These are phyloP conservation scores for Cephus runcator DNA, from an alignment of 2,888 invertebrate genomes.

Conservation along the genomic window DNA sequence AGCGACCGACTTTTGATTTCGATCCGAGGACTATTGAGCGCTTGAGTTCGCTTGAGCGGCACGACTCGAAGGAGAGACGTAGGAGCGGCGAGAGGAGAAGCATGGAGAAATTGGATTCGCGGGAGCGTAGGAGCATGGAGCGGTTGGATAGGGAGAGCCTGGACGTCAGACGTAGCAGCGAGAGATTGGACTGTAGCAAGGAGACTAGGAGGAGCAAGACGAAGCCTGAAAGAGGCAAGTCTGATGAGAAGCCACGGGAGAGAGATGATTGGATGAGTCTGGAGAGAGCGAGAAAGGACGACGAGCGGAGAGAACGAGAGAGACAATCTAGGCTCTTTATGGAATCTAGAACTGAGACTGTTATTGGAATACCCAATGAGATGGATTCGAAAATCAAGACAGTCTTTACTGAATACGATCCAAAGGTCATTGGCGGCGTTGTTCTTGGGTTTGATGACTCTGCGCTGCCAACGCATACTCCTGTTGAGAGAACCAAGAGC, in stretches of 20 bases:
- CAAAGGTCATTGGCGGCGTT: conserved; percentile 68
- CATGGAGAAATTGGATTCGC: conserved; percentile 41
- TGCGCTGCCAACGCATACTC: conserved; percentile 67
- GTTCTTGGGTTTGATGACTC: conserved; percentile 58
- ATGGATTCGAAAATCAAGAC: conserved; percentile 61
- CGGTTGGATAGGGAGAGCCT: conserved; percentile 41
- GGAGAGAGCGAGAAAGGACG: conserved; percentile 57
- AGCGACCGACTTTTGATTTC: conserved; percentile 52
- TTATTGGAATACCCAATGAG: conserved; percentile 46
- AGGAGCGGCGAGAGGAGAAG: conserved; percentile 37
- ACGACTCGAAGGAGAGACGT: conserved; percentile 31
- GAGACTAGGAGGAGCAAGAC: conserved; percentile 31
- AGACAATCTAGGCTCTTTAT: conserved; percentile 46
- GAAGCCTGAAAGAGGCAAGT: conserved; percentile 33
- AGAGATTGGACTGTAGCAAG: conserved; percentile 15
- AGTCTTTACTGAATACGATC: conserved; percentile 74
- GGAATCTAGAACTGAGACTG: conserved; percentile 51
- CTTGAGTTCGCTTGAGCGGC: conserved; percentile 44
- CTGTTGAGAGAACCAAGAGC: conserved; percentile 86
- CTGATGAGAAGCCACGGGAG: conserved; percentile 54
- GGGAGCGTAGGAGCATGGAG: conserved; percentile 45
- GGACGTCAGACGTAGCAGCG: conserved; percentile 25
- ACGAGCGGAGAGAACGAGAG: conserved; percentile 55
- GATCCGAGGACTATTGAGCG: conserved; percentile 54
- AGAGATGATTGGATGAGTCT: conserved; percentile 61